These are phyloP conservation scores for Tenodera sinensis DNA, from an alignment of 2,888 invertebrate species.

Conservation along the genomic window DNA sequence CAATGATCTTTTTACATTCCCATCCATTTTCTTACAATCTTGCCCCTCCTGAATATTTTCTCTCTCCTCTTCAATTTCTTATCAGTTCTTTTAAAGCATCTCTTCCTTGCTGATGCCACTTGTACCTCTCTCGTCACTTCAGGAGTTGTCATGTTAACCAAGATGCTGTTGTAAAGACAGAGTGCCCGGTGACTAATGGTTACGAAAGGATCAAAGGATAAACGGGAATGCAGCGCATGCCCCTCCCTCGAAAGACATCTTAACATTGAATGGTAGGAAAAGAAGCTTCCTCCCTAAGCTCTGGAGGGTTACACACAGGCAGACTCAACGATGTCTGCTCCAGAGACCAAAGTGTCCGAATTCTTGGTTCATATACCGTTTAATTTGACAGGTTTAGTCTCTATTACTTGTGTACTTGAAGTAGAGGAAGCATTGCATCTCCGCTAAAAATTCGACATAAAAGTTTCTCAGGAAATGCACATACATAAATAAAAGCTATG, in stretches of 20 bases:
- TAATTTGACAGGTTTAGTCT: no score
- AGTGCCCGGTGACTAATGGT: background rate
- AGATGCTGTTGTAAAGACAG: background rate
- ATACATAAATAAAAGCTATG: no score
- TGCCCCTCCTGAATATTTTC: background rate
- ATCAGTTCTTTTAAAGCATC: background rate
- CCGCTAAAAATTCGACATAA: no score
- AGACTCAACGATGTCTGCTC: no score
- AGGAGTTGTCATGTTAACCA: background rate
- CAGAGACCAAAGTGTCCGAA: no score
- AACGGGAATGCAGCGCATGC: background rate
- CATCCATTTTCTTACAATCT: background rate
- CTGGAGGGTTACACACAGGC: no score
- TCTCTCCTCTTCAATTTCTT: background rate
- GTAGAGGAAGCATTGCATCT: no score
- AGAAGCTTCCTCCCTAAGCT: no score
- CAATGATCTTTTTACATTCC: background rate
- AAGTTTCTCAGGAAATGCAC: no score
- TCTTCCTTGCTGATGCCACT: background rate
- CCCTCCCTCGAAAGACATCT: background rate
- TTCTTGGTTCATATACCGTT: no score
- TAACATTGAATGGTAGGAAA: background rate
- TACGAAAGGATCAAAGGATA: background rate
- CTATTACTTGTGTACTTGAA: no score
- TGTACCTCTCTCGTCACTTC: background rate